Percentiles rank a stretch among this genome's conserved stretches.
Conservation (phyloP, 2,797 vertebrate genomes). For the Muscicapa striata region DNA sequence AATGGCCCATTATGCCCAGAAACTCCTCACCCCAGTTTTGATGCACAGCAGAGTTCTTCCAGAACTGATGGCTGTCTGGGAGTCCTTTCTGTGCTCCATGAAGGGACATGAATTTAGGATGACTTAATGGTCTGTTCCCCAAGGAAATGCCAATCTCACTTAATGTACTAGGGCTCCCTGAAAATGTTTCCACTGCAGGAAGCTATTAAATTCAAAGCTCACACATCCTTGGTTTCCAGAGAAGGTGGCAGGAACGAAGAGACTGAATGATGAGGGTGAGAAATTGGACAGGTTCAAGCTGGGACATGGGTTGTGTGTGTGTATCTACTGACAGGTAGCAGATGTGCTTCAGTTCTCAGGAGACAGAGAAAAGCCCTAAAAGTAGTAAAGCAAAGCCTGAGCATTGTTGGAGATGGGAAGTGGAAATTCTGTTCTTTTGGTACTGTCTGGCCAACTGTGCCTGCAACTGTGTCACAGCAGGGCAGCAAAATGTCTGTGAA, state of each 20-base stretch:
- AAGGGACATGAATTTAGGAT: neutral
- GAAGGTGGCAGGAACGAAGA: neutral
- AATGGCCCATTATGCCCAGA: neutral
- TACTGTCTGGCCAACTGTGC: fast-evolving
- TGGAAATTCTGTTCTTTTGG: neutral
- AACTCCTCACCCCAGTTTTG: neutral
- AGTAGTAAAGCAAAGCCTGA: neutral
- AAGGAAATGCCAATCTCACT: neutral
- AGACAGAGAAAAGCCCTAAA: neutral
- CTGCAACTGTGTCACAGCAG: neutral
- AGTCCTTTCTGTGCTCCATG: neutral
- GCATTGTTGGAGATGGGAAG: neutral
- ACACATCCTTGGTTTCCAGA: neutral
- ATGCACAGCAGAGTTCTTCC: neutral
- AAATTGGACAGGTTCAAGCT: neutral
- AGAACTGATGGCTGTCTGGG: neutral
- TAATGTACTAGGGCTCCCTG: neutral
- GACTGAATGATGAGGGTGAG: neutral
- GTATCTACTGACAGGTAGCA: neutral
- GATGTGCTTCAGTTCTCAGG: neutral
- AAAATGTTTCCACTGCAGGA: neutral
- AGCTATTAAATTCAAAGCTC: neutral
- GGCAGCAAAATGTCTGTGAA: neutral
- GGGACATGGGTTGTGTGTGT: neutral
- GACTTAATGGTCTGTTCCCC: neutral